Percentiles rank a stretch among this genome's conserved stretches.
phyloP scores from a whole-genome alignment of 92 coral and sea anemone genomes.

The Epizoanthus rinbou region DNA sequence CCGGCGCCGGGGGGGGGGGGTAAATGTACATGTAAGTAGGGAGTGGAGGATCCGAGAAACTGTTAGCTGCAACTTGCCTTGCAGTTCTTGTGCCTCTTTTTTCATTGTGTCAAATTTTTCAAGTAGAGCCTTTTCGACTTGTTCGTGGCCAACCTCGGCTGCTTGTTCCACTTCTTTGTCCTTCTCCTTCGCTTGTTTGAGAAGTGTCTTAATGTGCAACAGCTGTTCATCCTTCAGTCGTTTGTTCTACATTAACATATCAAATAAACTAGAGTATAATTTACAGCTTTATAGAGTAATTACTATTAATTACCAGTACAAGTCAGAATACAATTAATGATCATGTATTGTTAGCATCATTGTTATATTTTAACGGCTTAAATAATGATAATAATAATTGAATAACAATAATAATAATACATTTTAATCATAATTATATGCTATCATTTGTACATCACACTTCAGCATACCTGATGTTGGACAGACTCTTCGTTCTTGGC shows the following conservation, averaged over 20 bases:
- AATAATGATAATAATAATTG: not conserved
- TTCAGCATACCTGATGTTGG: too few relatives aligned
- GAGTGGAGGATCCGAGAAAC: not conserved
- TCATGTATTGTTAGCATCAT: too few relatives aligned
- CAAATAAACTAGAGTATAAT: not conserved
- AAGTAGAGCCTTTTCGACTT: constrained; percentile 83
- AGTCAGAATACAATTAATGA: too few relatives aligned
- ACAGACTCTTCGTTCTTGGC: too few relatives aligned
- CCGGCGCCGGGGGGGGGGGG: too few relatives aligned
- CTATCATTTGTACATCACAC: too few relatives aligned
- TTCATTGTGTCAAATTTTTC: constrained; percentile 79
- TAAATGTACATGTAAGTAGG: too few relatives aligned
- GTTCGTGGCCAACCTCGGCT: constrained; percentile 87
- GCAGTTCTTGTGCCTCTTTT: constrained; percentile 63
- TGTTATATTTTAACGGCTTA: too few relatives aligned
- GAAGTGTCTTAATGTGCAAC: constrained; percentile 85
- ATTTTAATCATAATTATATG: not conserved
- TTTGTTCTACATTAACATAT: constrained; percentile 73
- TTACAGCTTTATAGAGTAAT: too few relatives aligned
- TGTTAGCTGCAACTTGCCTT: constrained; percentile 52
- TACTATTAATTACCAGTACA: too few relatives aligned
- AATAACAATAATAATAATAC: not conserved
- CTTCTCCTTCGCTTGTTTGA: constrained; percentile 93
- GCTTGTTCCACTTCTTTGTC: constrained; percentile 94
- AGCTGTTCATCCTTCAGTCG: constrained; percentile 90